Conservation (phyloP, 2,113 vertebrate species). For the Lasiurus borealis region DNA sequence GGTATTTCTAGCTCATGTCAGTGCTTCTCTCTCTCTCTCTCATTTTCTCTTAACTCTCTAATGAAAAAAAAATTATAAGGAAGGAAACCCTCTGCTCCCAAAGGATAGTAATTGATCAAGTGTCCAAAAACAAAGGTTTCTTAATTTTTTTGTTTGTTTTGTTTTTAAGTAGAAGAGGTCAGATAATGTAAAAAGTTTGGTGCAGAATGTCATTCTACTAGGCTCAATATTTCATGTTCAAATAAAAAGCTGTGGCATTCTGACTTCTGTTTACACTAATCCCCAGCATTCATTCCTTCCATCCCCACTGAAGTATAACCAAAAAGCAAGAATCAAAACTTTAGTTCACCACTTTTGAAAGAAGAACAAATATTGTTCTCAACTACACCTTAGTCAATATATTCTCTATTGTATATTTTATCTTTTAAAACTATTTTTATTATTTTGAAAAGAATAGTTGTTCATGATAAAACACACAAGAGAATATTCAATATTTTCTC, state of each 20-base stretch:
- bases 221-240: background rate
- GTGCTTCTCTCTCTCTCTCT: too few relatives aligned
- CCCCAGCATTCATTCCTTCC: background rate
- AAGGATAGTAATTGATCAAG: background rate
- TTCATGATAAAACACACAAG: background rate
- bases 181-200: constrained; percentile 8
- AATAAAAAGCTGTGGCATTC: background rate
- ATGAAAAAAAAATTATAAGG: background rate
- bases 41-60: too few relatives aligned
- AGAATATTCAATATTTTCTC: background rate
- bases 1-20: too few relatives aligned
- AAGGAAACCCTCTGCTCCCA: background rate
- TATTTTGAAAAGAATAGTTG: constrained; percentile 36
- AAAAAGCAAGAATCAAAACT: background rate
- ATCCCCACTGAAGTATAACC: background rate
- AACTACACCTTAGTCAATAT: background rate
- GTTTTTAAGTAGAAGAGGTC: constrained; percentile 11
- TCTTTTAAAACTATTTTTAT: background rate
- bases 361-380: background rate
- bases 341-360: background rate
- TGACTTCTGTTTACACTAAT: background rate
- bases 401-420: background rate
- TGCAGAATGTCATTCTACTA: background rate
- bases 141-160: background rate
- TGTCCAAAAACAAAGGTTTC: background rate